phyloP scores from a whole-genome alignment of 2,888 invertebrate genomes.

The Euplexia lucipara region DNA sequence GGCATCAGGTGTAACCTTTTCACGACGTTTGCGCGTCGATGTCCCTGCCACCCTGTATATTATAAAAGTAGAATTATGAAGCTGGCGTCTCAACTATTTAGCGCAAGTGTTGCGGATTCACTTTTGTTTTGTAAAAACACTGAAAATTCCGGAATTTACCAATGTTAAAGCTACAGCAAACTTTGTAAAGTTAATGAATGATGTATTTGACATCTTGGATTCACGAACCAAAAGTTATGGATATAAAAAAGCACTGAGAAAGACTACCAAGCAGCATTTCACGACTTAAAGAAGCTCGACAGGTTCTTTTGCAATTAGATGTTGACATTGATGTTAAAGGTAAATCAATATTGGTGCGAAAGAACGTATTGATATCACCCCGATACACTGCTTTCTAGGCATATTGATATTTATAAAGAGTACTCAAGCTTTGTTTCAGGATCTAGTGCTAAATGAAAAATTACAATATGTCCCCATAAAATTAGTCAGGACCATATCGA shows the following conservation, averaged over 20 bases:
- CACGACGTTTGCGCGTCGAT: too few relatives aligned
- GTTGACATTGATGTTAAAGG: neutral
- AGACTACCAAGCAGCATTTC: conserved; percentile 1
- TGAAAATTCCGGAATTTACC: neutral
- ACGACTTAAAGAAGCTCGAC: conserved; percentile 4
- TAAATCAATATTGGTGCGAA: neutral
- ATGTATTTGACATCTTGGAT: conserved; percentile 6
- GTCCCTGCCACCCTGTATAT: neutral
- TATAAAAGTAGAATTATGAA: neutral
- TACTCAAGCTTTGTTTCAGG: neutral
- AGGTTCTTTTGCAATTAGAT: neutral
- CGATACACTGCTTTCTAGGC: neutral
- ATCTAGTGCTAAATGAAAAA: neutral
- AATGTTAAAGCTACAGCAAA: conserved; percentile 6
- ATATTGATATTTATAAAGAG: too few relatives aligned
- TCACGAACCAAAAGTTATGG: conserved; percentile 3
- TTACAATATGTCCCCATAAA: neutral
- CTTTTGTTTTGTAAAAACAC: neutral
- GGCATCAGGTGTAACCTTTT: too few relatives aligned
- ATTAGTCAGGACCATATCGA: conserved; percentile 3
- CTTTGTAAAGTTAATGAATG: conserved; percentile 2
- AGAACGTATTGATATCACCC: conserved; percentile 1
- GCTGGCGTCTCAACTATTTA: neutral
- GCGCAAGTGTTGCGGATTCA: neutral
- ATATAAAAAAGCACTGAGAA: neutral